Evolutionary conservation across 2,113 vertebrate genomes (phyloP).

Genomic region (Myrmophylax atrothorax): DNA sequence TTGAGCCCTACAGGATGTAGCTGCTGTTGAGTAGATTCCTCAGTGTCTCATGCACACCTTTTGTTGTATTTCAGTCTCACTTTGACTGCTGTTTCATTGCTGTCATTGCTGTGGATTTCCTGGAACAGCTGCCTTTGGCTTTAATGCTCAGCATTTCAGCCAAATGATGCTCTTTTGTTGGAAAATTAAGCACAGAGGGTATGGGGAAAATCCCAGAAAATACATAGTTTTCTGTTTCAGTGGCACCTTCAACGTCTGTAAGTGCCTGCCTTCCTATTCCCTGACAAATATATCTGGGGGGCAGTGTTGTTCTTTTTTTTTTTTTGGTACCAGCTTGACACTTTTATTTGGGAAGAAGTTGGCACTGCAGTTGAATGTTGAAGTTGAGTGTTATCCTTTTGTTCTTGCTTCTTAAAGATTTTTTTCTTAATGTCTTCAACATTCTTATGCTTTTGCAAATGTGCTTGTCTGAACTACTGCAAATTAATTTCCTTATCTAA

Average conservation of each 20-base stretch:
- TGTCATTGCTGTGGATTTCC: not conserved
- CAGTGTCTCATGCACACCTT: not conserved
- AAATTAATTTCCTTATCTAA: constrained; percentile 54
- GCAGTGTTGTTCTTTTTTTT: not conserved
- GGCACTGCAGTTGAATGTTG: not conserved
- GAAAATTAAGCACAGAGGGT: not conserved
- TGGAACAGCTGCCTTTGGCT: not conserved
- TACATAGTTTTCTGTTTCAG: not conserved
- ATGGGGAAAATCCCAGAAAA: not conserved
- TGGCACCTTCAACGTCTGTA: not conserved
- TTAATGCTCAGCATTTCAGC: not conserved
- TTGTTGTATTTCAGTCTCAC: not conserved
- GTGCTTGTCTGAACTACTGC: constrained; percentile 1
- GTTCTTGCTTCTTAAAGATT: not conserved
- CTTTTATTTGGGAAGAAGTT: not conserved
- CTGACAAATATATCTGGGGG: too few species aligned
- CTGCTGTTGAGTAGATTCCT: not conserved
- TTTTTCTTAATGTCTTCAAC: not conserved
- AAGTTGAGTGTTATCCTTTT: not conserved
- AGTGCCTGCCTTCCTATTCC: not conserved
- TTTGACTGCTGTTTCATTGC: not conserved
- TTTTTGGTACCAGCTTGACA: not conserved
- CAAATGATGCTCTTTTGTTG: not conserved
- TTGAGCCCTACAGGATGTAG: not conserved
- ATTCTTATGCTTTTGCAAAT: not conserved